Evolutionary conservation across 2,888 invertebrate species (phyloP), one percentile per base, ranked within the genome.

Genomic region (Meganola albula): DNA sequence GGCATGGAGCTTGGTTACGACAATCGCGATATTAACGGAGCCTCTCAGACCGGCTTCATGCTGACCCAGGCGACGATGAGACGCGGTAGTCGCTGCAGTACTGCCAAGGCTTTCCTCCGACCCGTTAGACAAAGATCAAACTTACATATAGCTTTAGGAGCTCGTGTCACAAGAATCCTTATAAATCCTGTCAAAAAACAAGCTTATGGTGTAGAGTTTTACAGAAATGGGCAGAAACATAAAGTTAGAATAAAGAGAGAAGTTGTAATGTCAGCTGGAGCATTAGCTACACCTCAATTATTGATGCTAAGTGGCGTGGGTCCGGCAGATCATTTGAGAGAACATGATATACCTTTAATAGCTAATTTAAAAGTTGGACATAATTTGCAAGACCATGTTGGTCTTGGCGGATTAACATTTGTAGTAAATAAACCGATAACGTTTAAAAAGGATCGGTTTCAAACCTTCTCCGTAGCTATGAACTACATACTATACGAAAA

Each of bases 221-320:
- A 91, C 4, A 87, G 92, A 24, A 87, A 91, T 31, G 91, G 92
- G 0, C 85, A 87, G 31, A 88, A 87, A 31, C 88, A 90, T 30
- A 83, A 88, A 25, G 92, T 93, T 0, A 85, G 90, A 40, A 95
- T 94, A 0, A 89, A 91, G 38, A 88, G 92, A 31, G 96, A 96
- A 71, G 90, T 98, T 0, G 89, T 98, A 4, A 82, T 96, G 53
- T 93, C 95, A 2, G 94, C 96, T 0, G 98, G 98, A 0, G 91
- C 97, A 1, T 90, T 98, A 20, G 93, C 94, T 31, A 91, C 94
- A 2, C 97, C 98, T 0, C 96, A 98, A 56, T 63, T 98, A 10
- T 86, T 98, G 46, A 95, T 97, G 96, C 67, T 98, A 5, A 96
- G 95, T 31, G 98, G 98, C 0, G 89, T 97, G 11, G 95, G 95